Base-by-base conservation (phyloP, 2,113 vertebrate genomes). In the Phrynosoma blainvillii region DNA sequence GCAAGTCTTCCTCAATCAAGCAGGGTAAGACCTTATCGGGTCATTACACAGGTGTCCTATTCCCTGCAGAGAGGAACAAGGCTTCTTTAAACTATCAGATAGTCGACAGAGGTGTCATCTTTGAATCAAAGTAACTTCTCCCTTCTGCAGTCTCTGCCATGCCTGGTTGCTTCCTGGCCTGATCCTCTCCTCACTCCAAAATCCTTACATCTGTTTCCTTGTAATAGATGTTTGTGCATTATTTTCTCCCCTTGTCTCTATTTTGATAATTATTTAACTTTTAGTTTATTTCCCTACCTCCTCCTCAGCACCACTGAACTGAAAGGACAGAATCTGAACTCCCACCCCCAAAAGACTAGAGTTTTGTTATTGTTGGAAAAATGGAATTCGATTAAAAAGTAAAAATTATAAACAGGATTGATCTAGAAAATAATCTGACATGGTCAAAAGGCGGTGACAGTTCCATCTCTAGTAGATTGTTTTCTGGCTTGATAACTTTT, bases 11-110 rank as follows among this genome's bases (percentile, higher is more conserved):
- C 32, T 84, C 23, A 32, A 78, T 86, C 65, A 86, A 89, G 66
- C 74, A 83, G 79, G 74, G 62, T 89, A 89, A 89, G 73, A 79
- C 77, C n/a, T 87, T 85, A 23, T 42, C 73, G 77, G 36, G 65
- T 82, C 77, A 79, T 76, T 77, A 66, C 52, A 0, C 6, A 6
- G 68, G 65, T 77, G 42, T 62, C 84, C 73, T 84, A 9, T 36
- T 79, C 78, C 42, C 23, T 52, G 66, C 0, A 18, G 85, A 79
- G 71, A 56, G 21, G 56, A 74, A 65, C 9, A 6, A 87, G 73
- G 21, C 78, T 82, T 79, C 54, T 88, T 89, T 84, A 56, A 84
- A 30, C 54, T 87, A 18, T 1, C 0, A 10, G 40, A 12, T 23
- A 47, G 84, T 85, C 47, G 30, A 79, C 32, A 82, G 89, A 86